Base-by-base conservation (phyloP, 2,113 vertebrate species). In the Oreochromis niloticus region DNA sequence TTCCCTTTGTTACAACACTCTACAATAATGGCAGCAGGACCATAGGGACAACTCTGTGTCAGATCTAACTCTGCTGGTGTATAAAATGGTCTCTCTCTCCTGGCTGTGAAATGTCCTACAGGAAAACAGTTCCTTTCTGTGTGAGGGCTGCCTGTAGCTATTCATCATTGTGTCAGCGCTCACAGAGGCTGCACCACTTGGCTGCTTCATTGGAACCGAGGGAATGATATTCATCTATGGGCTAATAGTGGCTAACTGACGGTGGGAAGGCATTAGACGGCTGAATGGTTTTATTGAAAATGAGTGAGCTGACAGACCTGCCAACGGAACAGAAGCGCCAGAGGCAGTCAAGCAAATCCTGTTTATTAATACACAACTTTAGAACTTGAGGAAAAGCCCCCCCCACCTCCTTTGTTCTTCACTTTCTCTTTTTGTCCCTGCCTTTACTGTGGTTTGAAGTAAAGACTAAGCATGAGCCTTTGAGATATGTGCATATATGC, bases 171-270 rank as follows among this genome's bases (percentile, higher is more conserved):
- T 96, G 95, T 94, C 95, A 95, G 87, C 54, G 9, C 88, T 87
- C 93, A 91, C 87, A 85, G 87, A 85, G 88, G 91, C 95, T 92
- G 92, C 91, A 92, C 90, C 94, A 92, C 94, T 93, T 93, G 94
- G 90, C 89, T 92, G 94, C 94, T 88, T 94, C 87, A 82, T 91
- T 91, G 94, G 94, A 95, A 95, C 92, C 86, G 85, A 93, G 89
- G 91, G 93, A 94, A 94, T 89, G 92, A 93, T 94, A 94, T 94
- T 93, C 92, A 94, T 95, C 92, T 93, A 63, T 81, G 91, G 91
- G 83, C 94, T 95, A 95, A 95, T 94, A 92, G 93, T 71, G 89
- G 93, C 94, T 96, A 95, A 96, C 94, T 95, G 94, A 95, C 88
- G 89, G 92, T 89, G 93, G 87, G 93, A 93, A 93, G 92, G 93